A percentile compares a stretch with the other conserved stretches of the same genome.
These are phyloP conservation scores for Aethina tumida DNA, from an alignment of 1,140 invertebrate species.

Conservation along the genomic window DNA sequence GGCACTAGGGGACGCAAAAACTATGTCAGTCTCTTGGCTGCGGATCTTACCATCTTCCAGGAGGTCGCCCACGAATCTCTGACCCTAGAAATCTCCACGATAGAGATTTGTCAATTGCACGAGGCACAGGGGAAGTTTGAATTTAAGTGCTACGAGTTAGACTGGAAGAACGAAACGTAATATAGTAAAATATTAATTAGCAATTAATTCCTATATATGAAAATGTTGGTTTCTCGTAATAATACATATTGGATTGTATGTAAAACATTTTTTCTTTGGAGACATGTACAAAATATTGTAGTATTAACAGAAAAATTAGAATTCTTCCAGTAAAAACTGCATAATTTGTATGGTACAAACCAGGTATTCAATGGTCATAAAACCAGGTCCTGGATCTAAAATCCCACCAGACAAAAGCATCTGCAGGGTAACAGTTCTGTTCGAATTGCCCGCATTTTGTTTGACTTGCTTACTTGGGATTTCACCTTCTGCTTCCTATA, in stretches of 20 bases:
- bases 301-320: no score
- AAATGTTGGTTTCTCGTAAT: no score
- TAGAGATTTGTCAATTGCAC: no score
- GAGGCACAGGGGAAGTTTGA: no score
- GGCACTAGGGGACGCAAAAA: slow-evolving; percentile 82
- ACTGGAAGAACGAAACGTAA: no score
- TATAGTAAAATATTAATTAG: no score
- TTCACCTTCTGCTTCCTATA: slow-evolving; percentile 44
- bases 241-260: no score
- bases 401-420: slow-evolving; percentile 73
- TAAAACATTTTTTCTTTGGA: no score
- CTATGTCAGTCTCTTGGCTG: slow-evolving; percentile 76
- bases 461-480: slow-evolving; percentile 37
- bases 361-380: slow-evolving; percentile 82
- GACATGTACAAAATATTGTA: no score
- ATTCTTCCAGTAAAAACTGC: no score
- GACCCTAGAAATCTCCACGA: slow-evolving; percentile 68
- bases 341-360: slow-evolving; percentile 36
- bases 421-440: slow-evolving; percentile 71
- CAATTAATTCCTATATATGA: no score
- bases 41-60: slow-evolving; percentile 78
- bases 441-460: slow-evolving; percentile 28
- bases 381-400: slow-evolving; percentile 65
- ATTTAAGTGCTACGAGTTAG: no score
- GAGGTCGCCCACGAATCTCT: slow-evolving; percentile 81